Evolutionary conservation across 2,888 invertebrate genomes (phyloP).

Genomic region (Eulithis testata): DNA sequence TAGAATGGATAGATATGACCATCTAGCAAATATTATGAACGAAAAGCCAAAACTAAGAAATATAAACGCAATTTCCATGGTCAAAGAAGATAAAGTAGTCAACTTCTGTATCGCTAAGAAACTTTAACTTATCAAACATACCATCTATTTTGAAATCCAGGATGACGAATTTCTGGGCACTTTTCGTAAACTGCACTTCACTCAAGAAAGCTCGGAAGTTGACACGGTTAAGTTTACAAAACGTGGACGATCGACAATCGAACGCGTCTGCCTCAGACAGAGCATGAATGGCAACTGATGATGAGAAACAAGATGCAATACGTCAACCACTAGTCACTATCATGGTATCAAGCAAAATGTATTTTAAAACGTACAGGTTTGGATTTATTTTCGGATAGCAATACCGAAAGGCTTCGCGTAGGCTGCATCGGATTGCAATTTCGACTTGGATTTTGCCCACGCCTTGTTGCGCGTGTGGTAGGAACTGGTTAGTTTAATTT

Average conservation of each 20-base stretch:
- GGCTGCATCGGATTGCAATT: conserved; percentile 37
- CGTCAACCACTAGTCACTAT: conserved; percentile 52
- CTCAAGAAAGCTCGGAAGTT: conserved; percentile 57
- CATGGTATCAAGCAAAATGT: conserved; percentile 49
- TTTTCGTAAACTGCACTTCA: conserved; percentile 44
- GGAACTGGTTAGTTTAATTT: conserved; percentile 17
- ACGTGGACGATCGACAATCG: conserved; percentile 19
- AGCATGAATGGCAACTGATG: conserved; percentile 64
- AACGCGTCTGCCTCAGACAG: conserved; percentile 53
- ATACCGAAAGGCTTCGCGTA: conserved; percentile 30
- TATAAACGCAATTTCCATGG: conserved; percentile 6
- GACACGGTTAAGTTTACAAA: conserved; percentile 55
- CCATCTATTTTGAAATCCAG: conserved; percentile 75
- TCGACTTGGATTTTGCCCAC: conserved; percentile 49
- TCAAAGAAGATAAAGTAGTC: background rate
- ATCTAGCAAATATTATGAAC: background rate
- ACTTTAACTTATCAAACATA: conserved; percentile 43
- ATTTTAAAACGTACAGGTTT: conserved; percentile 46
- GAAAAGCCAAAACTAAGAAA: background rate
- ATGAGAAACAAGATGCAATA: conserved; percentile 56
- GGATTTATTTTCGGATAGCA: conserved; percentile 30
- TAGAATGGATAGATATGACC: no score
- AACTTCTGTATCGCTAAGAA: background rate
- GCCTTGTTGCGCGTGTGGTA: conserved; percentile 30
- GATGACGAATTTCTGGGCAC: conserved; percentile 53